Evolutionary conservation across 2,113 vertebrate species (phyloP).

Genomic region (Dolichallabes microphthalmus): DNA sequence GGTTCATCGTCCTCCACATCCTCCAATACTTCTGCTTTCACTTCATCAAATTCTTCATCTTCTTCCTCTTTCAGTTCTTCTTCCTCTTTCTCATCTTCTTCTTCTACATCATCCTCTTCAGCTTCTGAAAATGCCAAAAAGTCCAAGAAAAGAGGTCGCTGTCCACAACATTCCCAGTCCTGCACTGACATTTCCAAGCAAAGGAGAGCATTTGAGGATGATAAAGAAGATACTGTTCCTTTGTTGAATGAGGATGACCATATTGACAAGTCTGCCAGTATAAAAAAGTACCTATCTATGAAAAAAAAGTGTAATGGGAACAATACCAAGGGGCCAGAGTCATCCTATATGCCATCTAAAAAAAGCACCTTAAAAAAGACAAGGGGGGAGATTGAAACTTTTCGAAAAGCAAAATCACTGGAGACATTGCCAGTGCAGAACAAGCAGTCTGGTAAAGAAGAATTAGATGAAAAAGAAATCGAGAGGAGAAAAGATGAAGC

Average conservation of each 20-base stretch:
- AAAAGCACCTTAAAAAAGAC: conserved; percentile 44
- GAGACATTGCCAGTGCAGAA: conserved; percentile 67
- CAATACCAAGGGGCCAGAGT: conserved; percentile 26
- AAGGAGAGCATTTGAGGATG: conserved; percentile 52
- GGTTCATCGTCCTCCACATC: conserved; percentile 54
- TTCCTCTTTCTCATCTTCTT: conserved; percentile 62
- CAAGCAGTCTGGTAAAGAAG: conserved; percentile 43
- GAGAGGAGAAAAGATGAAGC: conserved; percentile 60
- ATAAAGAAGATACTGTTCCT: conserved; percentile 61
- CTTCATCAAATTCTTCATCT: conserved; percentile 45
- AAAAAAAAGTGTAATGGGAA: conserved; percentile 46
- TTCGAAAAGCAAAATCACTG: conserved; percentile 77
- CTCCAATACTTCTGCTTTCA: conserved; percentile 51
- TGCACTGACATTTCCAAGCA: conserved; percentile 68
- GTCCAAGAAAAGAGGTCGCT: conserved; percentile 37
- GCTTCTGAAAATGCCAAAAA: conserved; percentile 58
- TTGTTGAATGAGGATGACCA: conserved; percentile 53
- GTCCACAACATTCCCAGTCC: conserved; percentile 69
- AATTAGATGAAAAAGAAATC: conserved; percentile 53
- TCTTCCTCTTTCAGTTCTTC: conserved; percentile 52
- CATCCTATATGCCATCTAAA: conserved; percentile 8
- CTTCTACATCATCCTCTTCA: conserved; percentile 59
- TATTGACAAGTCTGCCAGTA: conserved; percentile 40
- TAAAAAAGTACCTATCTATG: conserved; percentile 38
- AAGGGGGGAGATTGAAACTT: conserved; percentile 45